Percentiles rank a stretch among this genome's conserved stretches.
phyloP scores from a whole-genome alignment of 1,140 invertebrate species.

The Zaprionus davidi region DNA sequence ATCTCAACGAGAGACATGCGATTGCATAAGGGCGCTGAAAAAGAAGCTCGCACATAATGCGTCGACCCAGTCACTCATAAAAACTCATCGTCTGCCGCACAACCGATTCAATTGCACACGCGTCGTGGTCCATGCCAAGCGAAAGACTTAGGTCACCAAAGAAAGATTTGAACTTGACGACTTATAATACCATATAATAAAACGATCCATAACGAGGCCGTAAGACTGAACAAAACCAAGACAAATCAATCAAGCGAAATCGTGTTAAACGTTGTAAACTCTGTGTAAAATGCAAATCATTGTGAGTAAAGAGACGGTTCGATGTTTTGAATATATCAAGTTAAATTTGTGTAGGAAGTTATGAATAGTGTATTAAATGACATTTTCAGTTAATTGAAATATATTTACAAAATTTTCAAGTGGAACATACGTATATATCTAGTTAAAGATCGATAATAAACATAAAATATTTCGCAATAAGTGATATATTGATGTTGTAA shows the following conservation, averaged over 20 bases:
- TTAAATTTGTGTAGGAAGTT: background rate
- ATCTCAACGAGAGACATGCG: slow-evolving; percentile 38
- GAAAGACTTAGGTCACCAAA: slow-evolving; percentile 31
- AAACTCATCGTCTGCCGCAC: slow-evolving; percentile 50
- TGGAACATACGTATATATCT: too few species aligned
- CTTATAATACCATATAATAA: slow-evolving; percentile 42
- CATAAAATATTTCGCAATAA: too few species aligned
- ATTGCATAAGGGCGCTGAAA: slow-evolving; percentile 73
- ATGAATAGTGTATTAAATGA: too few species aligned
- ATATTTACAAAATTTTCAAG: too few species aligned
- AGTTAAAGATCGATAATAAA: too few species aligned
- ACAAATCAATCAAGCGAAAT: slow-evolving; percentile 51
- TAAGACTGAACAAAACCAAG: slow-evolving; percentile 47
- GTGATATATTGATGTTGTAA: too few species aligned
- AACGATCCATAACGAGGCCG: slow-evolving; percentile 27
- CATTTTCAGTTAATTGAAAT: too few species aligned
- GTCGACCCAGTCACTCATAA: slow-evolving; percentile 51
- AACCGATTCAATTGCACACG: slow-evolving; percentile 69
- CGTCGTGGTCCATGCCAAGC: slow-evolving; percentile 64
- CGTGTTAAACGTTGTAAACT: slow-evolving; percentile 15
- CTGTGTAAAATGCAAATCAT: slow-evolving; percentile 69
- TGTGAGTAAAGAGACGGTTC: slow-evolving; percentile 54
- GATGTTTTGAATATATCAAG: background rate
- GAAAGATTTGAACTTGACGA: slow-evolving; percentile 62
- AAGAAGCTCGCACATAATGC: slow-evolving; percentile 42